Conservation (phyloP, 2,888 invertebrate genomes). For the Elmis aenea region DNA sequence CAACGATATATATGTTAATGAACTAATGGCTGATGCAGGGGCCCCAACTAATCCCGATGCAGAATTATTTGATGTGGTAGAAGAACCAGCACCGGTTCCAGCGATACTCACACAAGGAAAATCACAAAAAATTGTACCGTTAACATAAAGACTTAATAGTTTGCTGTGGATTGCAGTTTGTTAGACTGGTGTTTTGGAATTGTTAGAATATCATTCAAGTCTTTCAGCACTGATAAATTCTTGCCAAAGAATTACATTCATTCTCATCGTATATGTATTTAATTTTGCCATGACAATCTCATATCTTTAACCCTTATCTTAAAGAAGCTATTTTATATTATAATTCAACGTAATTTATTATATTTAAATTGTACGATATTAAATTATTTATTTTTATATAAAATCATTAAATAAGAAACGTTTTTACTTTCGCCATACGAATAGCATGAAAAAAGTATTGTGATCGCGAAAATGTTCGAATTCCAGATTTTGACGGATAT, state of each 20-base stretch:
- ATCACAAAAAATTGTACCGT: not conserved
- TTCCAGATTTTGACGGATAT: no score
- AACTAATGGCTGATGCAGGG: conserved; percentile 24
- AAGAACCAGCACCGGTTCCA: not conserved
- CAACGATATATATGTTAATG: conserved; percentile 26
- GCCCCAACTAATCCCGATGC: conserved; percentile 38
- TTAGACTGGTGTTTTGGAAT: not conserved
- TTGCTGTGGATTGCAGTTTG: not conserved
- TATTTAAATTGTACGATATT: no score
- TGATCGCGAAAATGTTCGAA: no score
- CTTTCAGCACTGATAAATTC: not conserved
- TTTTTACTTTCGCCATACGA: no score
- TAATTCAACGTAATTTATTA: no score
- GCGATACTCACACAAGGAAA: not conserved
- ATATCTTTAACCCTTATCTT: no score
- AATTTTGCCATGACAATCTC: no score
- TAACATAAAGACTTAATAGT: not conserved
- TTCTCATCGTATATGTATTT: no score
- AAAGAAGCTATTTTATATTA: no score
- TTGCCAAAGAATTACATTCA: not conserved
- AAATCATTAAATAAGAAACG: no score
- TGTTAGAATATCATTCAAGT: not conserved
- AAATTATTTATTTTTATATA: no score
- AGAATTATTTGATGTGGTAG: conserved; percentile 29
- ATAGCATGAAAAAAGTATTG: no score